phyloP scores from a whole-genome alignment of 2,113 vertebrate genomes.

The Riparia riparia region DNA sequence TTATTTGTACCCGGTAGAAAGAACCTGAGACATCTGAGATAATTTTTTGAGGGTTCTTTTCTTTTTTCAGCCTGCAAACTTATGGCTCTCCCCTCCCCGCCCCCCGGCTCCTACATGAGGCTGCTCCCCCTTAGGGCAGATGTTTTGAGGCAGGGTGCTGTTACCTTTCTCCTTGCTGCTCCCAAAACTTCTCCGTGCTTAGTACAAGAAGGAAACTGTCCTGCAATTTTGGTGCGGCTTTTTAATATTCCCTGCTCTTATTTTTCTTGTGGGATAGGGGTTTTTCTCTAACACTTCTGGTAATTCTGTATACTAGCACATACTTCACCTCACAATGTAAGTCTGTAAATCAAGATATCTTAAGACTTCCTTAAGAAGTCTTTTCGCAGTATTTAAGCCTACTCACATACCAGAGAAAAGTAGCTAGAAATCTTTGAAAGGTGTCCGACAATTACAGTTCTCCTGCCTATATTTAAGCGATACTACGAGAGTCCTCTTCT shows the following conservation, averaged over 20 bases:
- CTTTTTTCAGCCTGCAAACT: not conserved
- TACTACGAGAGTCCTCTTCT: not conserved
- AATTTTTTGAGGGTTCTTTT: constrained; percentile 3
- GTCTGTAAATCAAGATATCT: not conserved
- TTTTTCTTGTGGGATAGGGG: not conserved
- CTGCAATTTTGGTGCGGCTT: not conserved
- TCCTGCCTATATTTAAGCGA: not conserved
- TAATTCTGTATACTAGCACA: not conserved
- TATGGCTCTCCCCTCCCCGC: not conserved
- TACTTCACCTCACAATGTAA: not conserved
- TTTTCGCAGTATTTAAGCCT: not conserved
- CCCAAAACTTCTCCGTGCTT: not conserved
- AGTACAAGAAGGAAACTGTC: not conserved
- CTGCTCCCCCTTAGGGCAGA: not conserved
- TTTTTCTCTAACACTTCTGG: not conserved
- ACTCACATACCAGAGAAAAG: not conserved
- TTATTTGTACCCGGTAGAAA: constrained; percentile 40
- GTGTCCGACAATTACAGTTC: not conserved
- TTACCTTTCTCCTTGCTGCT: not conserved
- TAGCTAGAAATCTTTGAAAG: not conserved
- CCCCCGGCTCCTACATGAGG: not conserved
- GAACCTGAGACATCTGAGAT: not conserved
- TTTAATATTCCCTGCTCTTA: not conserved
- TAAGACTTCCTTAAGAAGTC: not conserved
- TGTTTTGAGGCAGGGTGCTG: not conserved